Base-by-base conservation (phyloP, 2,113 vertebrate genomes). In the Lipophrys pholis region DNA sequence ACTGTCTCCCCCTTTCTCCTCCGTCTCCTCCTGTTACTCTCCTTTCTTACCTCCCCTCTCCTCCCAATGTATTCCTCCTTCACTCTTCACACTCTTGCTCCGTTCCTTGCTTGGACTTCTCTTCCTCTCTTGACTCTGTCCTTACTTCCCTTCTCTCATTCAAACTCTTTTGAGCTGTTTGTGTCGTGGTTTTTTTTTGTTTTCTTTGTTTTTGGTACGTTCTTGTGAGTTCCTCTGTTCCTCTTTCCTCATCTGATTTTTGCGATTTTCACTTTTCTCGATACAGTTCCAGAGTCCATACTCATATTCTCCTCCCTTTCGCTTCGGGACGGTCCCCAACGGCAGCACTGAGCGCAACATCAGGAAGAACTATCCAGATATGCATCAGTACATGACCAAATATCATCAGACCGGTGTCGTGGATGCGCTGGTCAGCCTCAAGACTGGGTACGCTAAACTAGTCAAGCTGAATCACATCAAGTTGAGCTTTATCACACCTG, bases 341-440 rank as follows among this genome's bases (percentile, higher is more conserved):
- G 97, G 97, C 61, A 99, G 97, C 90, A 99, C 98, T 0, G 98
- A 99, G 90, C 95, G 98, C 79, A 99, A 99, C 83, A 99, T 99
- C 81, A 91, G 97, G 68, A 99, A 99, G 84, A 99, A 99, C 91
- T 99, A 99, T 53, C 97, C 97, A 1, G 95, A 99, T 62, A 99
- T 99, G 98, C 98, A 99, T 74, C 96, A 97, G 72, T 99, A 99
- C 92, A 99, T 99, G 97, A 96, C 95, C 7, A 99, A 97, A 73
- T 99, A 95, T 67, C 97, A 99, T 63, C 97, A 99, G 92, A 96
- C 90, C 2, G 97, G 97, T 16, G 98, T 99, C 0, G 91, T 93
- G 78, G 97, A 99, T 15, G 98, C 98, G 15, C 90, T 99, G 89
- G 91, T 98, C 93, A 98, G 95, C 94, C 91, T 99, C 88, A 99